A percentile compares a stretch with the other conserved stretches of the same genome.
These are phyloP conservation scores for Oncorhynchus tshawytscha DNA, from an alignment of 2,113 vertebrate genomes.

Conservation along the genomic window DNA sequence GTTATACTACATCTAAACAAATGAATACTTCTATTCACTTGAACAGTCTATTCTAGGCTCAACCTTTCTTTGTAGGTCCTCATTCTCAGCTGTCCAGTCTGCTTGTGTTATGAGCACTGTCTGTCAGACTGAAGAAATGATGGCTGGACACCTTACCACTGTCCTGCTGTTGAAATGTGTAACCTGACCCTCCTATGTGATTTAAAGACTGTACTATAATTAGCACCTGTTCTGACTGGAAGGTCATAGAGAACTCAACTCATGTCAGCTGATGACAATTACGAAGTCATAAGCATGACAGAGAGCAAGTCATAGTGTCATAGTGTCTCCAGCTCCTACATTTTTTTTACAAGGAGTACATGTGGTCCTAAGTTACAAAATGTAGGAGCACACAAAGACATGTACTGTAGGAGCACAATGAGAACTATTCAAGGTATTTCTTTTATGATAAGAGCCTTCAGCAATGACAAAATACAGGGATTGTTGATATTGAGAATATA, in stretches of 20 bases:
- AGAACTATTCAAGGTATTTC: no score
- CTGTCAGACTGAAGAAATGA: not conserved
- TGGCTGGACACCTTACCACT: not conserved
- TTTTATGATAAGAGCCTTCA: no score
- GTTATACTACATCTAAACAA: no score
- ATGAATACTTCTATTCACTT: no score
- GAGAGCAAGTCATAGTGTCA: no score
- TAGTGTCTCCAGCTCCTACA: no score
- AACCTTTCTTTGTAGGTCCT: slow-evolving; percentile 25
- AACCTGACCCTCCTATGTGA: not conserved
- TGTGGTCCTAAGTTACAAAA: no score
- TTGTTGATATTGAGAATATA: no score
- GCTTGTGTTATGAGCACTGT: not conserved
- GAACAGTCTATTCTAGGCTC: slow-evolving; percentile 34
- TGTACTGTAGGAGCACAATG: no score
- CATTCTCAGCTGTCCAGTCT: slow-evolving; percentile 62
- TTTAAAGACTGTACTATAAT: not conserved
- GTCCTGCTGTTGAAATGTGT: not conserved
- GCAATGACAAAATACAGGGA: no score
- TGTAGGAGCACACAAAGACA: no score
- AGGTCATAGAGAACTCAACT: not conserved
- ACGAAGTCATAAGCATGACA: not conserved
- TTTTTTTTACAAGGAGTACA: no score
- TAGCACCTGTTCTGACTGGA: not conserved
- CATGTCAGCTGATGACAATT: not conserved